phyloP scores from a whole-genome alignment of 2,888 invertebrate genomes.

The Cheilosia vernalis region DNA sequence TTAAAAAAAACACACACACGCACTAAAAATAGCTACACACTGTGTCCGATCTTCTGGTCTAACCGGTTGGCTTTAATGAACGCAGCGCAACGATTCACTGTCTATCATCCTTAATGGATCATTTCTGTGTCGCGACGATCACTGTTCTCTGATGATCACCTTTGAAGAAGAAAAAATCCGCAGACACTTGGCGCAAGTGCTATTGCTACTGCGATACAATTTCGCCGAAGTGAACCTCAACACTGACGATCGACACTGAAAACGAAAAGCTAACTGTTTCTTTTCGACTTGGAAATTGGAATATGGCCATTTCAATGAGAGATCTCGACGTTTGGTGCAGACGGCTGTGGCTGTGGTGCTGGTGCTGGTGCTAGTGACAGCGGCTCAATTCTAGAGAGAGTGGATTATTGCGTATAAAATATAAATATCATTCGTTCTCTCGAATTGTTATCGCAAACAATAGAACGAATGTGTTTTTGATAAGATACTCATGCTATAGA shows the following conservation, averaged over 20 bases:
- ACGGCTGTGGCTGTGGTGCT: constrained; percentile 9
- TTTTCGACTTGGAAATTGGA: constrained; percentile 46
- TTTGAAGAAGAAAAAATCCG: constrained; percentile 7
- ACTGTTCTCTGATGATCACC: background rate
- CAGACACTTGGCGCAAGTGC: background rate
- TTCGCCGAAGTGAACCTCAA: constrained; percentile 48
- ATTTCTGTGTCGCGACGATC: constrained; percentile 1
- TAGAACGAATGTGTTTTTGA: constrained; percentile 20
- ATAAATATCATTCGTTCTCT: background rate
- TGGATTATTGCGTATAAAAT: constrained; percentile 23
- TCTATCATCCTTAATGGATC: constrained; percentile 33
- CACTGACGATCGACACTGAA: constrained; percentile 56
- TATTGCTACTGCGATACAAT: constrained; percentile 10
- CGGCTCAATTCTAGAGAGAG: background rate
- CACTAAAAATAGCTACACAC: background rate
- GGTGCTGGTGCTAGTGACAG: background rate
- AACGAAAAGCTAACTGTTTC: constrained; percentile 30
- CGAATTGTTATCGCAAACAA: constrained; percentile 45
- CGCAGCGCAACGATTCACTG: constrained; percentile 1
- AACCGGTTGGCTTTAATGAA: constrained; percentile 34
- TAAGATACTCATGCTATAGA: constrained; percentile 24
- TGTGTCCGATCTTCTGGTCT: constrained; percentile 3
- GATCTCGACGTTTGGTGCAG: background rate
- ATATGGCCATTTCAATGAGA: constrained; percentile 52
- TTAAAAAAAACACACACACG: background rate